Percentiles rank a stretch among this genome's conserved stretches.
phyloP scores from a whole-genome alignment of 2,113 vertebrate species.

The Porphyrio hochstetteri region DNA sequence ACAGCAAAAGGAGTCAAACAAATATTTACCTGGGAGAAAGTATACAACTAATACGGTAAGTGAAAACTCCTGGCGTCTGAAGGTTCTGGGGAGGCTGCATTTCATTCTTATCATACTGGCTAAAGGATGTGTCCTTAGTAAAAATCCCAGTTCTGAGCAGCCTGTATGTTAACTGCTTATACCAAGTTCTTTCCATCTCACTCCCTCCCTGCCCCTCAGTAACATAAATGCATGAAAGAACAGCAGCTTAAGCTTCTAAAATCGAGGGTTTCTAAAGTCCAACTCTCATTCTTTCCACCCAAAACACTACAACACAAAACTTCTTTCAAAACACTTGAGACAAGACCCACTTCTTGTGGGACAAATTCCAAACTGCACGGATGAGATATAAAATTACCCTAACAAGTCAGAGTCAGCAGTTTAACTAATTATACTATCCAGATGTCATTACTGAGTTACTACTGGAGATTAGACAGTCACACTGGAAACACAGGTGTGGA shows the following conservation, averaged over 20 bases:
- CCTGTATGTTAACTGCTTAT: neutral
- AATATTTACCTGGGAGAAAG: neutral
- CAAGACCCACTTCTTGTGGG: neutral
- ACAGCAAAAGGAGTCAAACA: neutral
- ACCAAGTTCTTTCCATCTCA: neutral
- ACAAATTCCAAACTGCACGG: neutral
- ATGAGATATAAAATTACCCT: neutral
- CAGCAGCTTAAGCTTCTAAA: neutral
- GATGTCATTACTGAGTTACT: neutral
- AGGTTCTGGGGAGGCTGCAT: neutral
- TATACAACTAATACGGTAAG: neutral
- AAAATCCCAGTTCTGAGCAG: neutral
- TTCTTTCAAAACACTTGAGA: neutral
- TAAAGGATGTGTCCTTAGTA: neutral
- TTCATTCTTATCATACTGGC: neutral
- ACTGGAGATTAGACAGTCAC: neutral
- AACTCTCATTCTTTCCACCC: neutral
- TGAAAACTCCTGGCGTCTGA: neutral
- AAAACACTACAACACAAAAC: neutral
- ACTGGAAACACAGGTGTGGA: neutral
- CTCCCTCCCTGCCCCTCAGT: neutral
- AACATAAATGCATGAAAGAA: neutral
- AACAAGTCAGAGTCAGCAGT: neutral
- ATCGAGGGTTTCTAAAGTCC: neutral
- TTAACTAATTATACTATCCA: neutral